Evolutionary conservation across 2,797 vertebrate genomes (phyloP), one percentile per base, ranked within the genome.

Genomic region (Leptodactylus fallax): DNA sequence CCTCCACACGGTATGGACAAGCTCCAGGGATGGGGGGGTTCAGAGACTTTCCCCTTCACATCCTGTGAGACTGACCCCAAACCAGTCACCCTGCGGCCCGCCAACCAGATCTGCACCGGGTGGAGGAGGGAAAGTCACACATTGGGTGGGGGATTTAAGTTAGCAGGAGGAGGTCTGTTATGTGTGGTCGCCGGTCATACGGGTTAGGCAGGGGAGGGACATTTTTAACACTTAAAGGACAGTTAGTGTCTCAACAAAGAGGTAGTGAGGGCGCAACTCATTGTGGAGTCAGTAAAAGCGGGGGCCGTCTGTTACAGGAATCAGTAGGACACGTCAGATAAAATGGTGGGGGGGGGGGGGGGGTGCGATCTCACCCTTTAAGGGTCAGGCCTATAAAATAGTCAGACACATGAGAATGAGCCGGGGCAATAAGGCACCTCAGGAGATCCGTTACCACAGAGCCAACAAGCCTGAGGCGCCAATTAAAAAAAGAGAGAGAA

Each of bases 341-440:
- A 71, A 80, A 71, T 12, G 56, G 53, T 49, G 17, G 51, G 82
- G 83, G 23, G 21, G 12, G 55, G 65, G 71, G 72, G 12, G 9
- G 1, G 45, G 47, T 79, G 51, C 51, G n/a, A 71, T 45, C 27
- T 82, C 51, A 76, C 69, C 78, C 79, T 77, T 51, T 72, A 76
- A 49, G n/a, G 49, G 76, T 69, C 51, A 23, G 25, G 65, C 67
- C 78, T 55, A 65, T 72, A 85, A 88, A 88, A 81, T 83, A 69
- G 36, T 36, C 36, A 36, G 36, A 36, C 36, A 36, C 36, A 36
- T 36, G 2, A 36, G 36, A 36, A 36, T 36, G 87, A 71, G 74
- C 21, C 61, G 17, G 53, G 63, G 65, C 27, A 14, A 63, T 12
- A 21, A 21, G 77, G 87, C 87, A 67, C 83, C 87, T 85, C 65